Evolutionary conservation across 2,113 vertebrate species (phyloP), one percentile per base, ranked within the genome.

Genomic region (Cyprinus carpio): DNA sequence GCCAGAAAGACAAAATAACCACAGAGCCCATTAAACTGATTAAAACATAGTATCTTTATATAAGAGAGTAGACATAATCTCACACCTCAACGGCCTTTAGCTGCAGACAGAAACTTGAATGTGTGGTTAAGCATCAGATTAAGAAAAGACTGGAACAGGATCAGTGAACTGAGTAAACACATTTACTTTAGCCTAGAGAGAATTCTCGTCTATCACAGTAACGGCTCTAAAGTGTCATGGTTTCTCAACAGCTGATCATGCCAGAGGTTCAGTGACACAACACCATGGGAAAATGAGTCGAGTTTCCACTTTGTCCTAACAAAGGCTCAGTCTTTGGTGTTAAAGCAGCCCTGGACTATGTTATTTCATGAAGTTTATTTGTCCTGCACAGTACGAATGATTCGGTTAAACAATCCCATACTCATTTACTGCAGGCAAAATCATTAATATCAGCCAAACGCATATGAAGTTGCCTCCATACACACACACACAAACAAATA

Each of bases 211-310:
- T 31, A 31, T 67, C 79, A 81, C 40, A 9, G n/a, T 67, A 51
- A 81, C 25, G 31, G 27, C 27, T 81, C 60, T 65, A 51, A 31
- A 31, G 62, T 54, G 46, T 9, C 65, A 72, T 58, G 65, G 64
- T 82, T 82, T 72, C 31, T 51, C 29, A 72, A 83, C 67, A 58
- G 49, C 62, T 81, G 16, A 81, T 81, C 79, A n/a, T 80, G n/a
- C 58, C 37, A 81, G 29, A 54, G 27, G 43, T 82, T 82, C 23
- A 31, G 27, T 15, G 27, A 82, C 37, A 82, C 67, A 74, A 49
- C 60, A 49, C 60, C 60, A 46, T 81, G 60, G 40, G 79, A 81
- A 81, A 65, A 27, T 29, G 60, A 20, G 60, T 49, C 1, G 60
- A 49, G 81, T 83, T 72, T 56, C 65, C 2, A 10, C 5, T 65